phyloP scores from a whole-genome alignment of 2,888 invertebrate genomes.

The Pachycephus smyrnensis region DNA sequence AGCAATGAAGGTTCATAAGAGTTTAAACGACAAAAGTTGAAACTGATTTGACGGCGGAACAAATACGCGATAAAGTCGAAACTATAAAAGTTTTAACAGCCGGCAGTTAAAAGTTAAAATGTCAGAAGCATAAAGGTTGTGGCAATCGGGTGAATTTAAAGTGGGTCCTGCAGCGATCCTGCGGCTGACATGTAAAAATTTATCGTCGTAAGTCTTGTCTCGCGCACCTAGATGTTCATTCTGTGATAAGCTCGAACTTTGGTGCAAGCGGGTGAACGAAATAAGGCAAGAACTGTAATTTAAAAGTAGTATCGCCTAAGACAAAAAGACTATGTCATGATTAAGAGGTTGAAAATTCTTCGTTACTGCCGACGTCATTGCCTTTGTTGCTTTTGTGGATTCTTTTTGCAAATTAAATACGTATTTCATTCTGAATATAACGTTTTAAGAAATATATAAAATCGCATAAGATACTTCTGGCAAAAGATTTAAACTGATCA shows the following conservation, averaged over 20 bases:
- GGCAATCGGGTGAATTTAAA: constrained; percentile 23
- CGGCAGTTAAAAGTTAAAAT: constrained; percentile 42
- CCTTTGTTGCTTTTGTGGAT: not conserved
- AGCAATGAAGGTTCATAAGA: constrained; percentile 9
- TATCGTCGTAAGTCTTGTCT: constrained; percentile 7
- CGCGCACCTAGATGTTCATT: not conserved
- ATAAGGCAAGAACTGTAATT: not conserved
- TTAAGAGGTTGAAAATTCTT: not conserved
- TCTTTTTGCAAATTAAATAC: not conserved
- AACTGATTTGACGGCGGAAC: constrained; percentile 43
- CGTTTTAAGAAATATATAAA: not conserved
- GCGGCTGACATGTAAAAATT: constrained; percentile 2
- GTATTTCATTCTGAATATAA: not conserved
- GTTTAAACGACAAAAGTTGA: constrained; percentile 40
- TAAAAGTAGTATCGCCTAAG: too few species aligned
- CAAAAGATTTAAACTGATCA: not conserved
- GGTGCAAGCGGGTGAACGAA: not conserved
- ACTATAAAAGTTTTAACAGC: constrained; percentile 47
- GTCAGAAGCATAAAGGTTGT: constrained; percentile 25
- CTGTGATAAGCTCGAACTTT: not conserved
- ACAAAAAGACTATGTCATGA: not conserved
- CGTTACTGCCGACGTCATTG: not conserved
- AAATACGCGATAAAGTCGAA: constrained; percentile 42
- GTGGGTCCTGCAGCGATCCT: constrained; percentile 12
- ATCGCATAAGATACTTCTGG: not conserved